A percentile compares a stretch with the other conserved stretches of the same genome.
Evolutionary conservation across 2,888 invertebrate genomes (phyloP).

Genomic region (Brachyopa scutellaris): DNA sequence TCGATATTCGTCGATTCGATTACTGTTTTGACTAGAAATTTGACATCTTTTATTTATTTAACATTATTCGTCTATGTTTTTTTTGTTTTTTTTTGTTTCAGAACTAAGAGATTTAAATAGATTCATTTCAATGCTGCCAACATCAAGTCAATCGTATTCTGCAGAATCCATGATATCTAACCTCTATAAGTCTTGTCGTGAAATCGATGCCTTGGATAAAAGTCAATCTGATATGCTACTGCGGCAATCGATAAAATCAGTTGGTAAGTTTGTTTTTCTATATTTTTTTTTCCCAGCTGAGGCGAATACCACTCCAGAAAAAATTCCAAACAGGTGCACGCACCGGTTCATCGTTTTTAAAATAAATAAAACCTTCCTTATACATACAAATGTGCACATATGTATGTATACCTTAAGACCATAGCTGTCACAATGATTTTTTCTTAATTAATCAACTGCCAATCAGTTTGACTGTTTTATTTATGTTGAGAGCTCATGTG

Average conservation of each 20-base stretch:
- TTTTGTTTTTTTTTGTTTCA: conserved; percentile 66
- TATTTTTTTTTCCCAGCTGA: not conserved
- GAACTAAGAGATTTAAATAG: conserved; percentile 80
- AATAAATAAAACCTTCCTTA: not conserved
- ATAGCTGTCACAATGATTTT: conserved; percentile 13
- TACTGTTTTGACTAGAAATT: not conserved
- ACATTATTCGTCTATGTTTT: not conserved
- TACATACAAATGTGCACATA: no score
- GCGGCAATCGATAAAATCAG: conserved; percentile 78
- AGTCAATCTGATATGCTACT: conserved; percentile 79
- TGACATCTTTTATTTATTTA: not conserved
- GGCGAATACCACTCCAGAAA: no score
- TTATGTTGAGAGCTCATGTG: not conserved
- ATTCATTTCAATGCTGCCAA: conserved; percentile 80
- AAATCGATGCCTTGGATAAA: conserved; percentile 79
- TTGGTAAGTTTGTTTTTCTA: conserved; percentile 77
- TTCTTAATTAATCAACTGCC: not conserved
- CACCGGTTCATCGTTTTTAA: not conserved
- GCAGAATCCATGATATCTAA: conserved; percentile 80
- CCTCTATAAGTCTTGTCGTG: conserved; percentile 79
- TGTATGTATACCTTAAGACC: no score
- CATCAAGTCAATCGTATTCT: conserved; percentile 77
- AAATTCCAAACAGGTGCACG: not conserved
- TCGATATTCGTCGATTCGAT: not conserved
- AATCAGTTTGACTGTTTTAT: conserved; percentile 10